A percentile compares a stretch with the other conserved stretches of the same genome.
These are phyloP conservation scores for Pterois miles DNA, from an alignment of 2,797 vertebrate genomes.

Conservation along the genomic window DNA sequence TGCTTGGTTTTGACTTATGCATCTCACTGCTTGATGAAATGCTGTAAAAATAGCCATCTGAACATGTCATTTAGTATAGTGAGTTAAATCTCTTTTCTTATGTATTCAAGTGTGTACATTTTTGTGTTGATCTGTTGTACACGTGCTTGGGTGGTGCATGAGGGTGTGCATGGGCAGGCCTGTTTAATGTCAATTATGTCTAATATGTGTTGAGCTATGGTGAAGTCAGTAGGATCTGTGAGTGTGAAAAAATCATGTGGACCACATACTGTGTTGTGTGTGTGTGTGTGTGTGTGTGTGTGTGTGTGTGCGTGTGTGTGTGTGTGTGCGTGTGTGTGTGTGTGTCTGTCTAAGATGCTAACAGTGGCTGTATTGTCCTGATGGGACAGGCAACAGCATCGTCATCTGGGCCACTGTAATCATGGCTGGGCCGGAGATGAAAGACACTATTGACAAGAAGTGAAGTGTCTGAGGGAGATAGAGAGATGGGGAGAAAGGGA, in stretches of 20 bases:
- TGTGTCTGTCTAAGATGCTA: slow-evolving; percentile 22
- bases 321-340: slow-evolving; percentile 24
- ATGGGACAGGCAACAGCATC: slow-evolving; percentile 62
- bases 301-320: slow-evolving; percentile 27
- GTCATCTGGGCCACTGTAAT: slow-evolving; percentile 79
- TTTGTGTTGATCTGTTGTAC: not conserved
- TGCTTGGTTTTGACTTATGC: slow-evolving; percentile 42
- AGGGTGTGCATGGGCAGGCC: slow-evolving; percentile 13
- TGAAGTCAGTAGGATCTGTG: slow-evolving; percentile 18
- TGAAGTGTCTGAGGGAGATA: slow-evolving; percentile 51
- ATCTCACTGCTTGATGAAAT: no score
- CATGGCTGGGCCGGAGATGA: slow-evolving; percentile 70
- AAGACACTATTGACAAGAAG: slow-evolving; percentile 76
- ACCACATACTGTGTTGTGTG: slow-evolving; percentile 16
- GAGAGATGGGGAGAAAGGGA: slow-evolving; percentile 26
- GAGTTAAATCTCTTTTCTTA: not conserved
- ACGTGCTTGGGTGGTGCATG: not conserved
- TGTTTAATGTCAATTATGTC: slow-evolving; percentile 35
- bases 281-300: not conserved
- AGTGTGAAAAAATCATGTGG: slow-evolving; percentile 24
- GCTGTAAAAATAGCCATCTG: slow-evolving; percentile 27
- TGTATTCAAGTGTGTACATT: not conserved
- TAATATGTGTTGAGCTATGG: not conserved
- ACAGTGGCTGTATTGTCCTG: slow-evolving; percentile 78
- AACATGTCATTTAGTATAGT: slow-evolving; percentile 6